Percentiles rank a stretch among this genome's conserved stretches.
phyloP scores from a whole-genome alignment of 2,888 invertebrate species.

The Drosophila anomelani region DNA sequence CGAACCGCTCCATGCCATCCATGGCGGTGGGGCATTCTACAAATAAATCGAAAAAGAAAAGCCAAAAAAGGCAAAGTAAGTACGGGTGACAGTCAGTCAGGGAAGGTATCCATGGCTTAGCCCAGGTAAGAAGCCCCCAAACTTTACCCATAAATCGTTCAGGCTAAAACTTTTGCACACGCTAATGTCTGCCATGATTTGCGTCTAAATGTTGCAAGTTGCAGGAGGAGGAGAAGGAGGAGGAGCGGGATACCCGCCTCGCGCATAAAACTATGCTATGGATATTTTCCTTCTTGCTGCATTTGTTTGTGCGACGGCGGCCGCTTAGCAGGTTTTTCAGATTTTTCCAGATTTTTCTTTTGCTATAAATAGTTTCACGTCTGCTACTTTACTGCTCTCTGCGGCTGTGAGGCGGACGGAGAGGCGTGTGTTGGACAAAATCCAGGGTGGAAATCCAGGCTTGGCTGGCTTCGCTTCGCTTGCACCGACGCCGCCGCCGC shows the following conservation, averaged over 20 bases:
- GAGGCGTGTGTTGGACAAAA: conserved; percentile 23
- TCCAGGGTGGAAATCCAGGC: conserved; percentile 36
- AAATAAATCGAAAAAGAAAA: conserved; percentile 75
- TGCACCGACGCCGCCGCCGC: conserved; percentile 48
- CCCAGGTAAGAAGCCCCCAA: conserved; percentile 56
- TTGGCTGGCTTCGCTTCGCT: conserved; percentile 43
- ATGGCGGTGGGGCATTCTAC: conserved; percentile 96
- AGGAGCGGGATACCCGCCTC: conserved; percentile 24
- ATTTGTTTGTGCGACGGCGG: conserved; percentile 32
- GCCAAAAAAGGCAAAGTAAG: conserved; percentile 12
- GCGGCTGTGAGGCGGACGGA: conserved; percentile 14
- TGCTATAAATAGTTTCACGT: conserved; percentile 71
- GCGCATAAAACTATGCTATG: conserved; percentile 72
- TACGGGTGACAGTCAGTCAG: conserved; percentile 55
- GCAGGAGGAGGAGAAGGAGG: conserved; percentile 24
- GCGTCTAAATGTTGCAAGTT: conserved; percentile 76
- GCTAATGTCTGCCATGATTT: conserved; percentile 81
- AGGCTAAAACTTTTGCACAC: conserved; percentile 69
- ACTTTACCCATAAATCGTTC: conserved; percentile 76
- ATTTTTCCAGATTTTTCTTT: not conserved
- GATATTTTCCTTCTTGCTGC: conserved; percentile 39
- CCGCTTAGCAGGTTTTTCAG: conserved; percentile 44
- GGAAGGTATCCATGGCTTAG: conserved; percentile 26
- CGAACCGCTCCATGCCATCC: conserved; percentile 97
- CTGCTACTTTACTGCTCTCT: conserved; percentile 61